These are phyloP conservation scores for Phacellophora camtschatica DNA, from an alignment of 30 jellyfish, hydroid and myxozoan species.

Conservation along the genomic window DNA sequence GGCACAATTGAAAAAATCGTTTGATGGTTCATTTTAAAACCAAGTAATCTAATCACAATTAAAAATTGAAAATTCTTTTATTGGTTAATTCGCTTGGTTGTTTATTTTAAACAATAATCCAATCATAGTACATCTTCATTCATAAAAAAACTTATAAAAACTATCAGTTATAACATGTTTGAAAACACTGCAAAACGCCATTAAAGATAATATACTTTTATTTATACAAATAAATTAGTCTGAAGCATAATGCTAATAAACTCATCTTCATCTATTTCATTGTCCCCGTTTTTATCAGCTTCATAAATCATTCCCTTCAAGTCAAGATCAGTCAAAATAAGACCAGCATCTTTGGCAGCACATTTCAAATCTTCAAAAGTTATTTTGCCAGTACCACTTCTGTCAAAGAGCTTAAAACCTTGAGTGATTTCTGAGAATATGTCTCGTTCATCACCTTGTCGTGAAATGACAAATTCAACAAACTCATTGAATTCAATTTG, in stretches of 20 bases:
- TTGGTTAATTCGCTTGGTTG: no score
- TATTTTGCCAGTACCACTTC: conserved; percentile 45
- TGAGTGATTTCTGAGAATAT: conserved; percentile 61
- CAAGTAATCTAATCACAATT: no score
- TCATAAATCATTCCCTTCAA: conserved; percentile 57
- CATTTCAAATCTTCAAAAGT: conserved; percentile 43
- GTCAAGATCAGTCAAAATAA: conserved; percentile 28
- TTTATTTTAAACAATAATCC: no score
- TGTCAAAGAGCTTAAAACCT: conserved; percentile 54
- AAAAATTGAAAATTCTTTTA: no score
- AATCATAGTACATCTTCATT: no score
- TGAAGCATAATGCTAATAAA: conserved; percentile 53
- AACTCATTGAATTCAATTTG: conserved; percentile 67
- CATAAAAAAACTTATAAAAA: no score
- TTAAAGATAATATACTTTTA: no score
- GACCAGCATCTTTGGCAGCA: conserved; percentile 64
- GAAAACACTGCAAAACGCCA: no score
- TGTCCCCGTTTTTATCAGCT: conserved; percentile 79
- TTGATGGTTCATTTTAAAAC: no score
- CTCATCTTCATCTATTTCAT: conserved; percentile 58
- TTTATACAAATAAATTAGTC: conserved; percentile 41
- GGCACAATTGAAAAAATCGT: no score
- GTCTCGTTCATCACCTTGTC: conserved; percentile 73
- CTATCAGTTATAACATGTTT: no score
- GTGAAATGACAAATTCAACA: conserved; percentile 53